Conservation (phyloP, 2,888 invertebrate genomes). For the Sarcophaga rosellei region DNA sequence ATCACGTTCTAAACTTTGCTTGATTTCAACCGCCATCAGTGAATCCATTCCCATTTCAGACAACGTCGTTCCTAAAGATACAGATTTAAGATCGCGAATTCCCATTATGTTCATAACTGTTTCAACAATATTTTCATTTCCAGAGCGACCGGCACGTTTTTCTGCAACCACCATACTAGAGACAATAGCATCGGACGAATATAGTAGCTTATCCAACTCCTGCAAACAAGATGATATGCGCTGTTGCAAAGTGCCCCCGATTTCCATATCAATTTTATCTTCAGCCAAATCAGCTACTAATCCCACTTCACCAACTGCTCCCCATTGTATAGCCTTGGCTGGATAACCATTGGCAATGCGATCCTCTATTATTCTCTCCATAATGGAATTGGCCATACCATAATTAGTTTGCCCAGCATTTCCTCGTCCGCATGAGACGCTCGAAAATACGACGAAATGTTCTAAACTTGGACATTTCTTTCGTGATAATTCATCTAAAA, state of each 20-base stretch:
- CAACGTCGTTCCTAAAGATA: slow-evolving; percentile 86
- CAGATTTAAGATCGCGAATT: slow-evolving; percentile 86
- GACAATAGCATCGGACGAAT: slow-evolving; percentile 86
- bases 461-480: slow-evolving; percentile 83
- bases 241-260: slow-evolving; percentile 91
- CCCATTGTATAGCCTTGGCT: slow-evolving; percentile 93
- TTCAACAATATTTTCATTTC: slow-evolving; percentile 86
- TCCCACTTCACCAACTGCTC: slow-evolving; percentile 93
- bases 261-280: slow-evolving; percentile 85
- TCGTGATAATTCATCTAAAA: slow-evolving; percentile 87
- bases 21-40: slow-evolving; percentile 97
- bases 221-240: slow-evolving; percentile 90
- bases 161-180: slow-evolving; percentile 93
- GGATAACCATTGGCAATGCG: slow-evolving; percentile 87
- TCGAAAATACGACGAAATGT: slow-evolving; percentile 94
- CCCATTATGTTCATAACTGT: slow-evolving; percentile 86
- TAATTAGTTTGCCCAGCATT: slow-evolving; percentile 92
- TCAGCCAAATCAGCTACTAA: slow-evolving; percentile 88
- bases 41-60: slow-evolving; percentile 97
- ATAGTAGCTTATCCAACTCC: slow-evolving; percentile 87
- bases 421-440: slow-evolving; percentile 93
- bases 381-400: slow-evolving; percentile 93
- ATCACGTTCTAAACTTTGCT: slow-evolving; percentile 93
- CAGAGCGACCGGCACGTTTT: slow-evolving; percentile 85
- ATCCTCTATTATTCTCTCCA: slow-evolving; percentile 92